Percentiles rank a stretch among this genome's conserved stretches.
Conservation (phyloP, 2,797 vertebrate species). For the Streptopelia turtur region DNA sequence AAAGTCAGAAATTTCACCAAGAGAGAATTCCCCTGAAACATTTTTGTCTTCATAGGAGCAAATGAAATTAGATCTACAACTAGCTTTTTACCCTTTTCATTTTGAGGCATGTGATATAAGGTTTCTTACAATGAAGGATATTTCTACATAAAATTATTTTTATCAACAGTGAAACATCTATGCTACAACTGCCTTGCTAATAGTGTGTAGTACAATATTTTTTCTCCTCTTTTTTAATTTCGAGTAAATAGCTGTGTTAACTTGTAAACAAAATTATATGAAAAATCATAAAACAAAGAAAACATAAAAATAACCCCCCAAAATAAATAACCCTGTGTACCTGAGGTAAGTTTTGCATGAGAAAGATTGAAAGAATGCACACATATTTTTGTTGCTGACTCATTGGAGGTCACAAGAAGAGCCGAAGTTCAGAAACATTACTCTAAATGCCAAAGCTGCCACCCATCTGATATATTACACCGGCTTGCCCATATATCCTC, state of each 20-base stretch:
- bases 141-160: background rate
- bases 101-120: background rate
- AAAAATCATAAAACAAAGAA: background rate
- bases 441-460: background rate
- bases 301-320: background rate
- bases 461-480: background rate
- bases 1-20: background rate
- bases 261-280: fast-evolving
- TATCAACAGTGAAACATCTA: background rate
- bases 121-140: background rate
- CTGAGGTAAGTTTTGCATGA: background rate
- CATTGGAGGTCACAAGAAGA: background rate
- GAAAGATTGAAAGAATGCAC: background rate
- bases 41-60: background rate
- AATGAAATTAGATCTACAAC: background rate
- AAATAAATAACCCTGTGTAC: background rate
- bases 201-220: background rate
- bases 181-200: background rate
- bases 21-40: fast-evolving
- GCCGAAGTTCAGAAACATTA: background rate
- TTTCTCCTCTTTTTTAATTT: background rate
- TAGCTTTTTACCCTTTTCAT: background rate
- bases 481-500: background rate
- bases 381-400: background rate
- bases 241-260: background rate